Conservation (phyloP, 2,888 invertebrate species). For the Prostheceraeus crozeri region DNA sequence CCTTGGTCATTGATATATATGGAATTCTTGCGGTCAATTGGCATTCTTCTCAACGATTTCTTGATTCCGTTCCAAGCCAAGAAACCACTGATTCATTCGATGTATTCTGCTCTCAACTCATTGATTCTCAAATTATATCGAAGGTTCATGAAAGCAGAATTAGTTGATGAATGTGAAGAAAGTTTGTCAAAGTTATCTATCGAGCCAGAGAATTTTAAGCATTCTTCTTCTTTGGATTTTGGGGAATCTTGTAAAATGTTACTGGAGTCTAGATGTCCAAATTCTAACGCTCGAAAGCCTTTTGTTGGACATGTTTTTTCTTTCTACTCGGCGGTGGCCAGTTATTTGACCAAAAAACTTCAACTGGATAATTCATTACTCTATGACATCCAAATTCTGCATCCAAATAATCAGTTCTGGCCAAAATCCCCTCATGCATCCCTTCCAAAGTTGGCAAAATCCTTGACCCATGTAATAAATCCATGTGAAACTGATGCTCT, state of each 20-base stretch:
- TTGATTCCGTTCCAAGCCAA: conserved; percentile 4
- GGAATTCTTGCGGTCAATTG: conserved; percentile 10
- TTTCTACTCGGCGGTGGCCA: not conserved
- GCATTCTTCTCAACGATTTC: conserved; percentile 17
- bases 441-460: too few species aligned
- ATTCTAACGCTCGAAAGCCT: too few species aligned
- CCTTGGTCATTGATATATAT: conserved; percentile 14
- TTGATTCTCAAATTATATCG: not conserved
- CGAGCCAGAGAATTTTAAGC: not conserved
- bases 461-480: too few species aligned
- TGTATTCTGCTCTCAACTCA: not conserved
- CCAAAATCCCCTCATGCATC: too few species aligned
- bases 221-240: too few species aligned
- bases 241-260: too few species aligned
- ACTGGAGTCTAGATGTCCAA: too few species aligned
- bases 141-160: conserved; percentile 7
- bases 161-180: too few species aligned
- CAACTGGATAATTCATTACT: not conserved
- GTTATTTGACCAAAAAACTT: not conserved
- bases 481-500: too few species aligned
- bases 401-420: too few species aligned
- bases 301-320: not conserved
- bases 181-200: not conserved
- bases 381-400: not conserved
- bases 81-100: conserved; percentile 12